A percentile compares a stretch with the other conserved stretches of the same genome.
Conservation (phyloP, 2,113 vertebrate species). For the Pagrus major region DNA sequence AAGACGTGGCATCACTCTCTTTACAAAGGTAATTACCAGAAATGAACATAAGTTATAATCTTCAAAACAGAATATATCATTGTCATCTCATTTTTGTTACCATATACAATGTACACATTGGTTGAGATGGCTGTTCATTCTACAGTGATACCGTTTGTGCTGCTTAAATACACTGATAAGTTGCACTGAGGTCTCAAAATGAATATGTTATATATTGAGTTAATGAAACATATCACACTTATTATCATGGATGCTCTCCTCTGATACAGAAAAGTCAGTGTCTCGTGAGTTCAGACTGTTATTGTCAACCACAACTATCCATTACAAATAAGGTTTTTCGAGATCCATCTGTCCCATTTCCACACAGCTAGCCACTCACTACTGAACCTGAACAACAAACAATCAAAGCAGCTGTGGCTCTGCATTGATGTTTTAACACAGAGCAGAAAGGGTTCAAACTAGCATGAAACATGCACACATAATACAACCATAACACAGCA, state of each 20-base stretch:
- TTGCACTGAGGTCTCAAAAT: not conserved
- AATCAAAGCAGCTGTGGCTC: not conserved
- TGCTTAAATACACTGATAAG: not conserved
- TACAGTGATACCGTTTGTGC: not conserved
- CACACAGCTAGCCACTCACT: not conserved
- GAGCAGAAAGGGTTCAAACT: not conserved
- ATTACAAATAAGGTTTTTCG: not conserved
- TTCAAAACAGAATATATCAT: not conserved
- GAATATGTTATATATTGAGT: not conserved
- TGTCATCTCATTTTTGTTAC: not conserved
- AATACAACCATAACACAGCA: not conserved
- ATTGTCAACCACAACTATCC: not conserved
- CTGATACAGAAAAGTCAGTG: not conserved
- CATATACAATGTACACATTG: not conserved
- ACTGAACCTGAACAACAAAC: too few species aligned
- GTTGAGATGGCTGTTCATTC: not conserved
- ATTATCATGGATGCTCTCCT: not conserved
- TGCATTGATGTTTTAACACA: not conserved
- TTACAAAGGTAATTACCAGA: not conserved
- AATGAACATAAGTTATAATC: not conserved
- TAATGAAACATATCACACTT: not conserved
- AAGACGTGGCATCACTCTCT: not conserved
- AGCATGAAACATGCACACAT: not conserved
- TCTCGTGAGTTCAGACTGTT: not conserved
- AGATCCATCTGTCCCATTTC: not conserved